Evolutionary conservation across 1,140 invertebrate species (phyloP).

Genomic region (Propsilocerus akamusi): DNA sequence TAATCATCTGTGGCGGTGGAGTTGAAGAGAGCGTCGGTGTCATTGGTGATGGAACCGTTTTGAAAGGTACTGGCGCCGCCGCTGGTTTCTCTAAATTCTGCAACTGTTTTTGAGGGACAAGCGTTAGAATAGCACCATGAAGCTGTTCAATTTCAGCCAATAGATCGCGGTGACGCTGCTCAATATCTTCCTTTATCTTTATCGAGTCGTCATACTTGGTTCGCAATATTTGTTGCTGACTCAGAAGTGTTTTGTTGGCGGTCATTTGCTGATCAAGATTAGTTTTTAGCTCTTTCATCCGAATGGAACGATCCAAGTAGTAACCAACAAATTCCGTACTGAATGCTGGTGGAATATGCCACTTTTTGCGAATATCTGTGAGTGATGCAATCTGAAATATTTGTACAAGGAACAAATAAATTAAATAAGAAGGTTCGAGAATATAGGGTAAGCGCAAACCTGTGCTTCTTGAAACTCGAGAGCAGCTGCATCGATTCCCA

Average conservation of each 20-base stretch:
- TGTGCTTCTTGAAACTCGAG: slow-evolving; percentile 65
- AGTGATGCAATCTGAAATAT: slow-evolving; percentile 41
- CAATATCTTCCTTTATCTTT: slow-evolving; percentile 8
- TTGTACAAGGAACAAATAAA: not conserved
- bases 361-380: slow-evolving; percentile 75
- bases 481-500: slow-evolving; percentile 65
- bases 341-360: slow-evolving; percentile 81
- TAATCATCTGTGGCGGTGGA: slow-evolving; percentile 10
- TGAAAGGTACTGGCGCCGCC: slow-evolving; percentile 15
- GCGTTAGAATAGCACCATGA: slow-evolving; percentile 33
- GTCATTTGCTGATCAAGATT: slow-evolving; percentile 54
- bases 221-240: slow-evolving; percentile 52
- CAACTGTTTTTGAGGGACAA: slow-evolving; percentile 34
- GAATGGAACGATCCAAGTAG: slow-evolving; percentile 67
- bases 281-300: slow-evolving; percentile 57
- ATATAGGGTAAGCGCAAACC: slow-evolving; percentile 11
- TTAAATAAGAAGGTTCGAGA: not conserved
- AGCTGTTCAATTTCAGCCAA: slow-evolving; percentile 26
- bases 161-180: not conserved
- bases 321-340: slow-evolving; percentile 90
- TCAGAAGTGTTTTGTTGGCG: slow-evolving; percentile 48
- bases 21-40: slow-evolving; percentile 7
- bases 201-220: slow-evolving; percentile 58
- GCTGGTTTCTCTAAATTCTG: slow-evolving; percentile 25
- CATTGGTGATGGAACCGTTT: slow-evolving; percentile 17